phyloP scores from a whole-genome alignment of 2,797 vertebrate species.

The Mionectes olivaceus region DNA sequence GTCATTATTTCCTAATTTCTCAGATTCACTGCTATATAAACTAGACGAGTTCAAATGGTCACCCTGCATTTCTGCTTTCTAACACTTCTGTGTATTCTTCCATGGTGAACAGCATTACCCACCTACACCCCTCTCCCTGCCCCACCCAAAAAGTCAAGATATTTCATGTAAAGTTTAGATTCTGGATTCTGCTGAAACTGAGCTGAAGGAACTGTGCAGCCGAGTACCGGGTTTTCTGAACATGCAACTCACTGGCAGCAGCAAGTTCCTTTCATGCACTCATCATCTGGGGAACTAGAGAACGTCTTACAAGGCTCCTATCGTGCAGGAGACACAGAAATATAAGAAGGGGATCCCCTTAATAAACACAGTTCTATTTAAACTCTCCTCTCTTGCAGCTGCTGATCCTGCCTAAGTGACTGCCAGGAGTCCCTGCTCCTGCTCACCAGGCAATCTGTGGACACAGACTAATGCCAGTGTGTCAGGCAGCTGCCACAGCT shows the following conservation, averaged over 20 bases:
- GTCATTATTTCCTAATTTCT: not conserved
- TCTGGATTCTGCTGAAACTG: not conserved
- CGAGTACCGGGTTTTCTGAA: not conserved
- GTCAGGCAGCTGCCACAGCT: not conserved
- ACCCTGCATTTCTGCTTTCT: not conserved
- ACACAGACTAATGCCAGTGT: not conserved
- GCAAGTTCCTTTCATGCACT: not conserved
- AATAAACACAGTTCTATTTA: not conserved
- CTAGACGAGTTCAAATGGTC: not conserved
- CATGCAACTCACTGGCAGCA: not conserved
- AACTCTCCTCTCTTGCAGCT: not conserved
- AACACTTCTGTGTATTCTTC: not conserved
- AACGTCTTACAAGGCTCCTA: not conserved
- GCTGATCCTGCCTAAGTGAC: not conserved
- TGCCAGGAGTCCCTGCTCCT: not conserved
- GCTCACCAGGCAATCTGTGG: not conserved
- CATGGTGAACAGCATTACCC: not conserved
- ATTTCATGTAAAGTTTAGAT: not conserved
- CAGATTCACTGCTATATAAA: not conserved
- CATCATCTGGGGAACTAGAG: not conserved
- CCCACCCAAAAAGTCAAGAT: not conserved
- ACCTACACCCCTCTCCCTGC: not conserved
- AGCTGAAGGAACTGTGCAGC: not conserved
- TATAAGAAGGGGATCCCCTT: not conserved
- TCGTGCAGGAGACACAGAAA: not conserved